Evolutionary conservation across 2,888 invertebrate genomes (phyloP), one percentile per base, ranked within the genome.

Genomic region (Pseudococcus longispinus): DNA sequence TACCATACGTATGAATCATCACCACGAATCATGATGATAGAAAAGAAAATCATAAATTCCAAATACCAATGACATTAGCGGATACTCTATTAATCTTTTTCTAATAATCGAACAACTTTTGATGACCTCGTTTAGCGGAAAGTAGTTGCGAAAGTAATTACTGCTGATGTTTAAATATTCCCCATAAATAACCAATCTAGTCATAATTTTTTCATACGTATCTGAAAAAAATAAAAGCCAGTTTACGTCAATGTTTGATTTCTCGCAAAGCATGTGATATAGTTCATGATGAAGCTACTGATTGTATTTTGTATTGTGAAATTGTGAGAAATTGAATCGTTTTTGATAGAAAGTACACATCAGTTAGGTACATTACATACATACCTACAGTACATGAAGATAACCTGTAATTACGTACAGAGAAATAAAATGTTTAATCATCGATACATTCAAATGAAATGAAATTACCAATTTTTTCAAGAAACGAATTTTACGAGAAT

Each of bases 71-170:
- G 42, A 20, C 8, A 42, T 80, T 42, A 37, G 42, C 20, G 42
- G 77, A 80, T 42, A 80, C 77, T 80, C 42, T 42, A 80, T 80
- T 42, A 20, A 80, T 80, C 77, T 80, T 42, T 80, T 80, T 42
- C 77, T 42, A 37, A 80, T 80, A 42, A 80, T 42, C n/a, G 77
- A 20, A 20, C 77, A 80, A 80, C 77, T 80, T 80, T 42, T 80
- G 77, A 80, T 80, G 77, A 80, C 77, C 77, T 80, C 77, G 77
- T 80, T 77, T 23, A 80, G 77, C 77, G 77, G 77, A 80, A 80
- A 80, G 77, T 80, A 42, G 77, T 80, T 80, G 77, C 77, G 77
- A 80, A 80, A 80, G 77, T 80, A 20, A 80, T 80, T 80, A 80
- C 23, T 80, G 23, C 77, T 80, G 77, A 80, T 42, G 23, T 80